These are phyloP conservation scores for Paramormyrops hopkinsi DNA, from an alignment of 2,797 vertebrate genomes.

Conservation along the genomic window DNA sequence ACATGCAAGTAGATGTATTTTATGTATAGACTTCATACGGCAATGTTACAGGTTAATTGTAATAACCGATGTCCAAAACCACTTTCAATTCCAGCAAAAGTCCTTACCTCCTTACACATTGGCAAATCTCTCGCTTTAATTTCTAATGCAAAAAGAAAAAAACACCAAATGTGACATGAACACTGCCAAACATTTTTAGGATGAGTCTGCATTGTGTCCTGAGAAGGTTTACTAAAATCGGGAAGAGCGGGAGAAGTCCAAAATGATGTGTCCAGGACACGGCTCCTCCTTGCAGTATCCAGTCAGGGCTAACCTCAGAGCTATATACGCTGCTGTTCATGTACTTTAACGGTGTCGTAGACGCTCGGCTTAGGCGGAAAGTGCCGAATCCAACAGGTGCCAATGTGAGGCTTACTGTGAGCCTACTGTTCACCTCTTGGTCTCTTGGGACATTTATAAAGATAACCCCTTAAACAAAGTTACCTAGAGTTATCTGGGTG, in stretches of 20 bases:
- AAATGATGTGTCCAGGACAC: not conserved
- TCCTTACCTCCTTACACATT: slow-evolving; percentile 67
- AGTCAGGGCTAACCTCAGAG: not conserved
- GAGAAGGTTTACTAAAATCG: not conserved
- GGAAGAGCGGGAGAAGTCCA: not conserved
- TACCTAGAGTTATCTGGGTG: not conserved
- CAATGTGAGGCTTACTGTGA: not conserved
- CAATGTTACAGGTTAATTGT: not conserved
- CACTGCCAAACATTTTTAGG: not conserved
- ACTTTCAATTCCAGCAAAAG: not conserved
- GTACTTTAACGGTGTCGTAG: not conserved
- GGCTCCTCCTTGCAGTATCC: not conserved
- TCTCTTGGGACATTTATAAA: not conserved
- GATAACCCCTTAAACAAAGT: not conserved
- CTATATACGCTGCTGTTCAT: not conserved
- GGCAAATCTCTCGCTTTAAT: slow-evolving; percentile 53
- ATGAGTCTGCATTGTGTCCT: not conserved
- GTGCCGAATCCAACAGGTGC: slow-evolving; percentile 21
- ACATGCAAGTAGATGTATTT: not conserved
- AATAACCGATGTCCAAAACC: not conserved
- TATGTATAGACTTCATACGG: not conserved
- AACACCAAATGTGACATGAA: slow-evolving; percentile 34
- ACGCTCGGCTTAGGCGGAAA: slow-evolving; percentile 18
- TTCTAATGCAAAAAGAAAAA: slow-evolving; percentile 34
- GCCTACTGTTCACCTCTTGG: not conserved